phyloP scores from a whole-genome alignment of 2,797 vertebrate genomes.

The Lepilemur ruficaudatus region DNA sequence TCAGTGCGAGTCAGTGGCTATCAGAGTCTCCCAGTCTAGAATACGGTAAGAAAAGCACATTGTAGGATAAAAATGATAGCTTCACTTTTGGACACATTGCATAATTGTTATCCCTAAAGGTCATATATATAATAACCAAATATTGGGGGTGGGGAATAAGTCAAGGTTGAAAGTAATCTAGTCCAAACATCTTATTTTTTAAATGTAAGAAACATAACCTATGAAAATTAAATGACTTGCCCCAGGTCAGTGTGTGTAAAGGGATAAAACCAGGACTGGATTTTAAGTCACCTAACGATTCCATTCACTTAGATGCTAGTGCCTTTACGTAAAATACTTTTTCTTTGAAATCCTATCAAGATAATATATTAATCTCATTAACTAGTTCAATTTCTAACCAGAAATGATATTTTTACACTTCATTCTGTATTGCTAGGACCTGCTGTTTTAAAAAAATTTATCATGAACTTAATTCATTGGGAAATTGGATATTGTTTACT shows the following conservation, averaged over 20 bases:
- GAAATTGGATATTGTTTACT: constrained; percentile 47
- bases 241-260: background rate
- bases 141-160: background rate
- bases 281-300: background rate
- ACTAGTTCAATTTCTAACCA: background rate
- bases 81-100: background rate
- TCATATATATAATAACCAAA: background rate
- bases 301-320: background rate
- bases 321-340: background rate
- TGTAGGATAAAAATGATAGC: background rate
- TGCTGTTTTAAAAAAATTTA: constrained; percentile 4
- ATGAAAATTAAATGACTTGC: background rate
- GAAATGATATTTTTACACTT: background rate
- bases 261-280: background rate
- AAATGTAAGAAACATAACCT: background rate
- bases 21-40: background rate
- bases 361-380: background rate
- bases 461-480: constrained; percentile 6
- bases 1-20: background rate
- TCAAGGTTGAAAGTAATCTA: background rate
- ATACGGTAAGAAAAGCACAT: background rate
- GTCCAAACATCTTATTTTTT: background rate
- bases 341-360: background rate
- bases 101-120: background rate
- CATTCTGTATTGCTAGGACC: background rate